Base-by-base conservation (phyloP, 1,140 invertebrate genomes). In the Chionoecetes opilio region DNA sequence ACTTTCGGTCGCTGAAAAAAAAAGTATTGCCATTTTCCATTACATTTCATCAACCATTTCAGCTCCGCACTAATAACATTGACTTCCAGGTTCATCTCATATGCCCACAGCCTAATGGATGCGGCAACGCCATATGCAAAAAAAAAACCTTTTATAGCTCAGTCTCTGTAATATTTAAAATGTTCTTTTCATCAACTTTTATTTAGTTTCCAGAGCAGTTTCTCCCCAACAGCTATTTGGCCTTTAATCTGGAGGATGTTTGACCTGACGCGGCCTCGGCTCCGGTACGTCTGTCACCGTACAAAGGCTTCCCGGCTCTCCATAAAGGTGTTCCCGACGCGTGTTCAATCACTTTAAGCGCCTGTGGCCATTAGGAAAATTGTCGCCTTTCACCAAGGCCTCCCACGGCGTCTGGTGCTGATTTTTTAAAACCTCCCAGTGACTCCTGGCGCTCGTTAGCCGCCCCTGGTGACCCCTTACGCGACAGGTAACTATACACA, bases 321-420 rank as follows among this genome's bases (percentile, higher is more conserved):
- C 92, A 93, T 86, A 93, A 93, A 93, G 92, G 92, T 84, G 38
- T 35, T 41, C 35, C 37, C 17, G 35, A 85, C 82, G 92, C 35
- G 92, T 53, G 35, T 93, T 93, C 92, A 93, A 93, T 93, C 92
- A 93, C 92, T 93, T 93, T 93, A 93, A 93, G 84, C 82, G 84
- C 14, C 82, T 75, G 37, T 82, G 82, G 82, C 92, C 92, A 93
- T 93, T 93, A 93, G 92, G 92, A 93, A 93, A 93, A 93, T 93
- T 93, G 92, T 93, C 82, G 92, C 82, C 92, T 93, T 53, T 85
- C 92, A 87, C 35, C 86, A 86, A 9, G 86, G 92, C 92, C 84
- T 37, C 38, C 84, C 92, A 21, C 38, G 86, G 84, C 92, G 92
- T 85, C 82, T 93, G 82, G 8, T 75, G 29, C 75, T 46, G 92